Evolutionary conservation across 2,888 invertebrate species (phyloP).

Genomic region (Campoletis raptor): DNA sequence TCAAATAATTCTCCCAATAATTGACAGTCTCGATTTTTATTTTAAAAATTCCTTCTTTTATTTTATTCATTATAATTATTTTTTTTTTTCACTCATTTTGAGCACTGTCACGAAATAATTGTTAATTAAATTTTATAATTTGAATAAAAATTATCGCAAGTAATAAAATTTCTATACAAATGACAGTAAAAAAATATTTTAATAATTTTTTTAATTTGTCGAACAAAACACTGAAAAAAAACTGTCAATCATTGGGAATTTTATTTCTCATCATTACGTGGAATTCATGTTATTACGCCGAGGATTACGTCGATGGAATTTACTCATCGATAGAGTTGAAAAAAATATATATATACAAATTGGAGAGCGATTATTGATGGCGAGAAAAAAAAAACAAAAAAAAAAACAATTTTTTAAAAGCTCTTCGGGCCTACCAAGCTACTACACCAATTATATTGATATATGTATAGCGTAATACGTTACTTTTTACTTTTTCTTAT

Average conservation of each 20-base stretch:
- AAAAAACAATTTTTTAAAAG: slow-evolving; percentile 18
- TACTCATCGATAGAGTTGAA: not conserved
- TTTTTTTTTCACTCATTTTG: no score
- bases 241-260: slow-evolving; percentile 33
- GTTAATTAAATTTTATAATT: not conserved
- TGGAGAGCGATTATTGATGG: slow-evolving; percentile 3
- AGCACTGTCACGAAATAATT: not conserved
- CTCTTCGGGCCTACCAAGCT: slow-evolving; percentile 41
- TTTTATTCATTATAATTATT: no score
- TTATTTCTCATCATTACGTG: not conserved
- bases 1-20: slow-evolving; percentile 28
- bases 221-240: not conserved
- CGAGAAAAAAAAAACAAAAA: not conserved
- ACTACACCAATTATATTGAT: slow-evolving; percentile 32
- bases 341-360: not conserved
- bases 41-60: not conserved
- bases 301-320: not conserved
- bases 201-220: not conserved
- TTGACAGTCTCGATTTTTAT: not conserved
- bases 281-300: slow-evolving; percentile 12
- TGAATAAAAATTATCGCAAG: not conserved
- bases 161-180: not conserved
- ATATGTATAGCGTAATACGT: slow-evolving; percentile 26
- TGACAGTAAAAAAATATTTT: not conserved
- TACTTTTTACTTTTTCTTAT: not conserved